Conservation (phyloP, 2,797 vertebrate genomes). For the Lacerta viridis region DNA sequence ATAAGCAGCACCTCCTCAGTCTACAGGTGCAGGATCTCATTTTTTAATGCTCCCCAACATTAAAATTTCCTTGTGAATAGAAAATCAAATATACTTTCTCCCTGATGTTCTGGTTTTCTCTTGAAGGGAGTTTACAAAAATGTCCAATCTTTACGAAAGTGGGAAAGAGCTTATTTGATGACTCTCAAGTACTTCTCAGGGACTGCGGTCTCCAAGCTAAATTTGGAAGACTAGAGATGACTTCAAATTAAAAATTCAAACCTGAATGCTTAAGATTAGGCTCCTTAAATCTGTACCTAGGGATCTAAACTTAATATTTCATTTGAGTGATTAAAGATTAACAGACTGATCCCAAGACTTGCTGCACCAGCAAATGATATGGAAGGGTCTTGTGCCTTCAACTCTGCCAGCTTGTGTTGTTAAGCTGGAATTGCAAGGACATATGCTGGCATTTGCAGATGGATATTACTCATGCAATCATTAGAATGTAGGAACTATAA, state of each 20-base stretch:
- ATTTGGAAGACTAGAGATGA: constrained; percentile 20
- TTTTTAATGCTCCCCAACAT: background rate
- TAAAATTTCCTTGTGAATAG: background rate
- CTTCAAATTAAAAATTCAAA: constrained; percentile 36
- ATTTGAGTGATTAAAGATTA: constrained; percentile 40
- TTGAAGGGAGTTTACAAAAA: background rate
- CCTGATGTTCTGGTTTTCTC: background rate
- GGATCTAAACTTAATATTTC: constrained; percentile 32
- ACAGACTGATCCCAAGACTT: constrained; percentile 8
- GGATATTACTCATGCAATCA: background rate
- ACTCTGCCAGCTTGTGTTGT: background rate
- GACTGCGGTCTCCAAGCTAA: background rate
- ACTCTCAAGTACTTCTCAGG: background rate
- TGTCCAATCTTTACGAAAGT: background rate
- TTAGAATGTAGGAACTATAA: background rate
- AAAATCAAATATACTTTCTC: background rate
- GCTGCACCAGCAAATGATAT: background rate
- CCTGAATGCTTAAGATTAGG: constrained; percentile 8
- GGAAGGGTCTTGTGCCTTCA: background rate
- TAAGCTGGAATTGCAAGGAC: background rate
- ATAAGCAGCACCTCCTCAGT: background rate
- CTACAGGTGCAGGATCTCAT: background rate
- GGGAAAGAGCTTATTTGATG: background rate
- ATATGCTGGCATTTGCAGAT: background rate
- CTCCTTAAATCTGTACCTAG: constrained; percentile 19